A percentile compares a stretch with the other conserved stretches of the same genome.
phyloP scores from a whole-genome alignment of 1,140 invertebrate genomes.

The Eriocheir sinensis region DNA sequence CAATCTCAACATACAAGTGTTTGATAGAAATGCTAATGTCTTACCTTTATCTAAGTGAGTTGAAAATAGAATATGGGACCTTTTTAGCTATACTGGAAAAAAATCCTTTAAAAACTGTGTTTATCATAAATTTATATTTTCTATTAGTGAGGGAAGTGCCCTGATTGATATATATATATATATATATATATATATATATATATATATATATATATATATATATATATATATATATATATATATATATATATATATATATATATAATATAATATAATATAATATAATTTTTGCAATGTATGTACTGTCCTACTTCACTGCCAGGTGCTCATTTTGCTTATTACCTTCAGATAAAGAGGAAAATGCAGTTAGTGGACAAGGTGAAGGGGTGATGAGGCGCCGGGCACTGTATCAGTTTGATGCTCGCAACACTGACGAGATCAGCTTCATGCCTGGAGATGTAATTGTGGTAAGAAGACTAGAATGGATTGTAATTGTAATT shows the following conservation, averaged over 20 bases:
- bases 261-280: no score
- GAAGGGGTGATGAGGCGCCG: constrained; percentile 84
- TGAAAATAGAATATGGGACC: not conserved
- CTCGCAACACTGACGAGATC: constrained; percentile 96
- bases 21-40: not conserved
- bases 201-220: no score
- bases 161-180: not conserved
- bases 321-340: not conserved
- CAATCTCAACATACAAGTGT: not conserved
- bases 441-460: constrained; percentile 96
- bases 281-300: no score
- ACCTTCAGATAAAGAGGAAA: constrained; percentile 55
- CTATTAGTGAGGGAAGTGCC: not conserved
- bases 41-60: not conserved
- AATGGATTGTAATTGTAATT: constrained; percentile 17
- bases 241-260: no score
- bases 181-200: no score
- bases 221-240: no score
- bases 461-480: constrained; percentile 87
- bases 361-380: constrained; percentile 80
- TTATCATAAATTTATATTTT: not conserved
- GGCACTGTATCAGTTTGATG: constrained; percentile 96
- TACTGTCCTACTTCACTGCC: not conserved
- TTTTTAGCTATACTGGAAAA: no score
- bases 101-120: not conserved